Evolutionary conservation across 2,113 vertebrate genomes (phyloP).

Genomic region (Promerops cafer): DNA sequence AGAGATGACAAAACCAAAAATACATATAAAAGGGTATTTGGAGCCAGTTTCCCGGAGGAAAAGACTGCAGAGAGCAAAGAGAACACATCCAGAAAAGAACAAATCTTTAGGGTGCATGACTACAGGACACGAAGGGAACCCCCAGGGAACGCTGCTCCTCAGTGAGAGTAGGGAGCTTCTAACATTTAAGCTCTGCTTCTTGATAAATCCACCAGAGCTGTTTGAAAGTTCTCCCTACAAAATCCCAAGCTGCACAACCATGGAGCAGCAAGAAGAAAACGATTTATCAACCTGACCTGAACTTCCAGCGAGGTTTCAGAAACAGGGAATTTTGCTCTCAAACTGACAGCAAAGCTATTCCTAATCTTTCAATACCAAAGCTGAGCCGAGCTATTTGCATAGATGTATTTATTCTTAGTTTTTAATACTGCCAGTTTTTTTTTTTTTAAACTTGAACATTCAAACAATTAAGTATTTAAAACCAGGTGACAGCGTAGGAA

Average conservation of each 20-base stretch:
- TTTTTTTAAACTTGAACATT: not conserved
- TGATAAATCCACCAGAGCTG: not conserved
- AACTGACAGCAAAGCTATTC: not conserved
- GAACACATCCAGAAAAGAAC: accelerated
- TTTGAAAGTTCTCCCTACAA: not conserved
- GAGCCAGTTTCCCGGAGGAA: not conserved
- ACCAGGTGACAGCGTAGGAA: not conserved
- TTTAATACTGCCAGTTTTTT: not conserved
- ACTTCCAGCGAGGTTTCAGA: not conserved
- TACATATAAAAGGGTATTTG: accelerated
- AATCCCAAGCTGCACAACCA: not conserved
- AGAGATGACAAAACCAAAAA: accelerated
- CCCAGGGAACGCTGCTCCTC: not conserved
- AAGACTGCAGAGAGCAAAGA: not conserved
- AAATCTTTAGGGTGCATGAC: not conserved
- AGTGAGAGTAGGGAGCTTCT: not conserved
- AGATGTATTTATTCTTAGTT: not conserved
- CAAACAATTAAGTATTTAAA: not conserved
- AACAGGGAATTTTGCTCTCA: not conserved
- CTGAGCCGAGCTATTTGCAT: not conserved
- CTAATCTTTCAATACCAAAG: not conserved
- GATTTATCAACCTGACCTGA: not conserved
- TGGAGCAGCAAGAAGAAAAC: not conserved
- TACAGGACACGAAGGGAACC: accelerated
- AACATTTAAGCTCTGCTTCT: not conserved